These are phyloP conservation scores for Eulemur rufifrons DNA, from an alignment of 2,113 vertebrate genomes.

Conservation along the genomic window DNA sequence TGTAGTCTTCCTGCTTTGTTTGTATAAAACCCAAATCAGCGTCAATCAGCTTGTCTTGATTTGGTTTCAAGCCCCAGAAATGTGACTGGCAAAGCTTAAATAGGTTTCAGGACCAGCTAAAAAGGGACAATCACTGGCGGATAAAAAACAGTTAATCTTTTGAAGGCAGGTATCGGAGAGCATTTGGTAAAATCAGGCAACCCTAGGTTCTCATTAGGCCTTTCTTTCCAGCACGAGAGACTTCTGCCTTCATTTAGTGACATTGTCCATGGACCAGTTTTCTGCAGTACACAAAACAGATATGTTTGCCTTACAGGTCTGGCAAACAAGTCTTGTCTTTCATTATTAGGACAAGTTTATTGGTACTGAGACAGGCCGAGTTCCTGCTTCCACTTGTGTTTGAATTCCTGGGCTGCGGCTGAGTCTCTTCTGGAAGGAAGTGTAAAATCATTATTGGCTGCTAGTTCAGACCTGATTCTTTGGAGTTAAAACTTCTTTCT, in stretches of 20 bases:
- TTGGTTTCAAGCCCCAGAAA: slow-evolving; percentile 33
- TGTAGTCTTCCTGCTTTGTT: neutral
- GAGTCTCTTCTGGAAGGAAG: neutral
- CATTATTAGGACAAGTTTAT: slow-evolving; percentile 63
- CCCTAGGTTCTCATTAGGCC: neutral
- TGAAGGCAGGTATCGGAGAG: slow-evolving; percentile 55
- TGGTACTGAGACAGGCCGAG: slow-evolving; percentile 54
- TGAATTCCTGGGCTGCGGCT: slow-evolving; percentile 27
- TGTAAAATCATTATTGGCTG: neutral
- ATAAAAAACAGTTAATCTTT: slow-evolving; percentile 61
- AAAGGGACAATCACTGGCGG: neutral
- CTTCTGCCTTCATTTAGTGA: slow-evolving; percentile 55
- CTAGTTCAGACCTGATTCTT: neutral
- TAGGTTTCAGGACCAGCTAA: slow-evolving; percentile 27
- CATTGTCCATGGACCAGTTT: slow-evolving; percentile 40
- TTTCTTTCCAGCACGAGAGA: slow-evolving; percentile 27
- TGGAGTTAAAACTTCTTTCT: neutral
- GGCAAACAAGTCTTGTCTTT: slow-evolving; percentile 68
- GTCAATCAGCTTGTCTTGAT: slow-evolving; percentile 29
- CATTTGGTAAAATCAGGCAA: slow-evolving; percentile 40
- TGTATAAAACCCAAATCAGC: neutral
- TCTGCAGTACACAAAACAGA: slow-evolving; percentile 69
- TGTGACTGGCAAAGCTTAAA: slow-evolving; percentile 46
- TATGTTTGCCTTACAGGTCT: slow-evolving; percentile 62
- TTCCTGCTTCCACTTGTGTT: slow-evolving; percentile 51